These are phyloP conservation scores for Lithophane ornitopus DNA, from an alignment of 2,888 invertebrate genomes.

Conservation along the genomic window DNA sequence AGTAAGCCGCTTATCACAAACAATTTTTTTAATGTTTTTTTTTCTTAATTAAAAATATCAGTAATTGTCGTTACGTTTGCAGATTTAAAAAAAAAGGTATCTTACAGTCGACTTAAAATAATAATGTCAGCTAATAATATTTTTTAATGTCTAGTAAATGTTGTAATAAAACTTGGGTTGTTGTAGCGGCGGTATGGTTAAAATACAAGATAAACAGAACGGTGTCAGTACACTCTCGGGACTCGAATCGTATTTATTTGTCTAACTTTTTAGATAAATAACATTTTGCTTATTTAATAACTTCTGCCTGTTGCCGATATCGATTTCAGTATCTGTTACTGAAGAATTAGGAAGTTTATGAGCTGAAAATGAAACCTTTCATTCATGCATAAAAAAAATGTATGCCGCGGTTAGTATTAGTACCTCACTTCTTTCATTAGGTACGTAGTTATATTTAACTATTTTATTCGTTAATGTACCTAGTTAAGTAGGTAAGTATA, in stretches of 20 bases:
- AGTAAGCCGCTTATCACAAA: constrained; percentile 6
- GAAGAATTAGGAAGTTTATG: constrained; percentile 21
- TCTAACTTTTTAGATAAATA: constrained; percentile 81
- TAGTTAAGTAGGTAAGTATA: no score
- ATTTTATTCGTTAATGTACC: not conserved
- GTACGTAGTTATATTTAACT: not conserved
- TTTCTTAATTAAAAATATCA: not conserved
- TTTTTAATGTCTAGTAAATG: constrained; percentile 47
- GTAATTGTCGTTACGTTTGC: no score
- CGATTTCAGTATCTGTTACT: constrained; percentile 58
- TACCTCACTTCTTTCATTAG: not conserved
- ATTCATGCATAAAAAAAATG: not conserved
- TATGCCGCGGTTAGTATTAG: not conserved
- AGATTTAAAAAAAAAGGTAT: not conserved
- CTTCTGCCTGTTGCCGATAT: constrained; percentile 58
- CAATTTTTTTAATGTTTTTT: not conserved
- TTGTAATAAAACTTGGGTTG: constrained; percentile 51
- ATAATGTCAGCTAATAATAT: constrained; percentile 32
- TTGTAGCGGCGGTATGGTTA: constrained; percentile 66
- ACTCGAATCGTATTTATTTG: constrained; percentile 79
- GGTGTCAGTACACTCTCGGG: constrained; percentile 80
- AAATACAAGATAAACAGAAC: constrained; percentile 82
- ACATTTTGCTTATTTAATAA: constrained; percentile 79
- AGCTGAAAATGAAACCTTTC: constrained; percentile 19
- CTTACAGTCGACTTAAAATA: constrained; percentile 26